These are phyloP conservation scores for Mamestra brassicae DNA, from an alignment of 2,888 invertebrate genomes.

Conservation along the genomic window DNA sequence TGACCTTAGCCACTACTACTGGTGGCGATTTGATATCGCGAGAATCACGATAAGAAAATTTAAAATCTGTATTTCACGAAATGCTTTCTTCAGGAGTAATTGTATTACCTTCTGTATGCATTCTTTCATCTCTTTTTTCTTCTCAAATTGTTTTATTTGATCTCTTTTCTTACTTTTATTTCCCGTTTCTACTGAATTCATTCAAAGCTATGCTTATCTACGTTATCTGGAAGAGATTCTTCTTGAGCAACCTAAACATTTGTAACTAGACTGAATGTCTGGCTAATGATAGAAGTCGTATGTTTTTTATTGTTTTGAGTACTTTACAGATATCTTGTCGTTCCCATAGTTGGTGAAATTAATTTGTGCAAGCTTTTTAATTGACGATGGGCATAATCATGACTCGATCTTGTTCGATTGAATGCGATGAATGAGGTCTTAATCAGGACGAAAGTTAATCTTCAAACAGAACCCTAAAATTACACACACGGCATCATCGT, in stretches of 20 bases:
- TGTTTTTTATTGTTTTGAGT: neutral
- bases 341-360: too few species aligned
- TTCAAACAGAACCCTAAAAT: neutral
- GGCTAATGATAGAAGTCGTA: too few species aligned
- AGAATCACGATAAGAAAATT: neutral
- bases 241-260: neutral
- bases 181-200: neutral
- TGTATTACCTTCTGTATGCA: too few species aligned
- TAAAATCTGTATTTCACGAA: neutral
- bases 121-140: neutral
- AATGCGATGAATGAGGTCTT: neutral
- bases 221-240: neutral
- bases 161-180: neutral
- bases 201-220: neutral
- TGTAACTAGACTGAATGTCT: neutral
- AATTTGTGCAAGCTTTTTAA: neutral
- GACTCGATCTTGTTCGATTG: neutral
- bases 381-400: neutral
- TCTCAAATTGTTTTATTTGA: neutral
- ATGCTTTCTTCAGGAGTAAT: too few species aligned
- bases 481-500: neutral
- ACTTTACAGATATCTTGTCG: neutral
- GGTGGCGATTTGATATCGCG: conserved; percentile 1
- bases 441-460: neutral
- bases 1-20: conserved; percentile 67